phyloP scores from a whole-genome alignment of 2,888 invertebrate genomes.

The Troides aeacus region DNA sequence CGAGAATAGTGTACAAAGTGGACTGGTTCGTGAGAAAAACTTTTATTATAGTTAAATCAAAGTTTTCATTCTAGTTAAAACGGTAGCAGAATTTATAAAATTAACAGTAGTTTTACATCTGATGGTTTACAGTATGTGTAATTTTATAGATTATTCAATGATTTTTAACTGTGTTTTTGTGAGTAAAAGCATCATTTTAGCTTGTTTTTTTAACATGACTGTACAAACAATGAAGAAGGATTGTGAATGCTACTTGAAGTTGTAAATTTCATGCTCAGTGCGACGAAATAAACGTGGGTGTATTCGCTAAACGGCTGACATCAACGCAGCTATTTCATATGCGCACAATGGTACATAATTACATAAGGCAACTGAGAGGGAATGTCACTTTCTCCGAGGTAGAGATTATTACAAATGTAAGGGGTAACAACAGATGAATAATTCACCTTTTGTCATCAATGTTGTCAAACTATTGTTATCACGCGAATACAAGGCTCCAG shows the following conservation, averaged over 20 bases:
- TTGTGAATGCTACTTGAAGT: slow-evolving; percentile 16
- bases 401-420: slow-evolving; percentile 47
- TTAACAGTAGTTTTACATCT: no score
- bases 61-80: background rate
- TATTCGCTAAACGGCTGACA: slow-evolving; percentile 37
- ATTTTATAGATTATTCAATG: no score
- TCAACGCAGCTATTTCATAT: slow-evolving; percentile 44
- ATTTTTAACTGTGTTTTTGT: no score
- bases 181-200: no score
- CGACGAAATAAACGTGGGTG: slow-evolving; percentile 33
- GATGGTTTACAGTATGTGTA: no score
- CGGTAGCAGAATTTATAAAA: no score
- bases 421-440: slow-evolving; percentile 40
- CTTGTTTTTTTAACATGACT: background rate
- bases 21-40: background rate
- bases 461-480: background rate
- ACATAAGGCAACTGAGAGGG: slow-evolving; percentile 56
- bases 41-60: background rate
- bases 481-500: background rate
- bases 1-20: background rate
- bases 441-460: slow-evolving; percentile 15
- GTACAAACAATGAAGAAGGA: slow-evolving; percentile 8
- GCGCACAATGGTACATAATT: slow-evolving; percentile 59
- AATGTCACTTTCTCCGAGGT: slow-evolving; percentile 60
- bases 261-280: slow-evolving; percentile 23